A percentile compares a stretch with the other conserved stretches of the same genome.
Evolutionary conservation across 2,797 vertebrate genomes (phyloP).

Genomic region (Darevskia mixta): DNA sequence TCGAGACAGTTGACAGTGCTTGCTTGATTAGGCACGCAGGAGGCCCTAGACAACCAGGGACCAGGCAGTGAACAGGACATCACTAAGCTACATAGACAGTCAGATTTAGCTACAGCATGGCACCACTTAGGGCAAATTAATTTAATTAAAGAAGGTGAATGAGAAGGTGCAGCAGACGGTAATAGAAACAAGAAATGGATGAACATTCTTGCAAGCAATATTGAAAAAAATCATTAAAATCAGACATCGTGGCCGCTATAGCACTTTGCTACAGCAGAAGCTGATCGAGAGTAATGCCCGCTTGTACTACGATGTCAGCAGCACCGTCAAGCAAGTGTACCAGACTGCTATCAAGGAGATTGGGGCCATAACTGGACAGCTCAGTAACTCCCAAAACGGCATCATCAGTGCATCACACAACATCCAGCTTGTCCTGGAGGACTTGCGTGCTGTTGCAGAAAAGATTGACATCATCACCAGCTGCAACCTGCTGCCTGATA

Average conservation of each 20-base stretch:
- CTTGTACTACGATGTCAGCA: slow-evolving; percentile 84
- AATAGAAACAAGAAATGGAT: no score
- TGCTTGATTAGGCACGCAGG: no score
- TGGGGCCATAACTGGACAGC: slow-evolving; percentile 82
- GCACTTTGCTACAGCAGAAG: slow-evolving; percentile 88
- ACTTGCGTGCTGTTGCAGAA: slow-evolving; percentile 88
- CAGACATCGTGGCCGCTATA: slow-evolving; percentile 61
- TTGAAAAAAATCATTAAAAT: neutral
- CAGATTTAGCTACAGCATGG: no score
- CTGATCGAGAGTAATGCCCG: slow-evolving; percentile 88
- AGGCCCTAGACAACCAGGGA: no score
- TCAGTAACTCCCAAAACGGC: slow-evolving; percentile 86
- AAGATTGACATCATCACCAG: slow-evolving; percentile 94
- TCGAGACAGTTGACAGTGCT: no score
- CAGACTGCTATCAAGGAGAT: slow-evolving; percentile 86
- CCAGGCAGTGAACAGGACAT: no score
- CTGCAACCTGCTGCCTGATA: slow-evolving; percentile 89
- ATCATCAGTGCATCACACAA: slow-evolving; percentile 90
- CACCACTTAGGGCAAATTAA: no score
- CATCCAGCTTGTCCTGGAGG: slow-evolving; percentile 89
- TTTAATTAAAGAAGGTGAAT: no score
- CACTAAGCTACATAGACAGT: no score
- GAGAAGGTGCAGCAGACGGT: no score
- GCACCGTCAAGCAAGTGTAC: slow-evolving; percentile 85
- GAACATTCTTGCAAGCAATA: no score